These are phyloP conservation scores for Drosophila neutralis DNA, from an alignment of 2,888 invertebrate genomes.

Conservation along the genomic window DNA sequence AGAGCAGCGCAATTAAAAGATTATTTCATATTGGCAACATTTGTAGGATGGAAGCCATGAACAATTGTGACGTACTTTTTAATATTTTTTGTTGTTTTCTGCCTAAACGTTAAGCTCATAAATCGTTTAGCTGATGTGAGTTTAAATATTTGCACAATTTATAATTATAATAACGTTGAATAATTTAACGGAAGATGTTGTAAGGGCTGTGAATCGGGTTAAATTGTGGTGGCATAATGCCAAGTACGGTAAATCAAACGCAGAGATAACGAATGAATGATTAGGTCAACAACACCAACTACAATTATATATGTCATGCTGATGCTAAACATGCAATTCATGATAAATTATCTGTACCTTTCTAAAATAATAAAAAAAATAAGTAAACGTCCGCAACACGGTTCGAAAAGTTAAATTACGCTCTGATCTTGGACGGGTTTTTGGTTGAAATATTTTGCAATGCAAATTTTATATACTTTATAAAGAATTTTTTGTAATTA, in stretches of 20 bases:
- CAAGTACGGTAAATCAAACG: conserved; percentile 44
- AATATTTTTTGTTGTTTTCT: conserved; percentile 7
- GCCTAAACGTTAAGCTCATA: conserved; percentile 11
- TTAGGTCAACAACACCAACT: conserved; percentile 27
- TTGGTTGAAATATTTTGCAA: neutral
- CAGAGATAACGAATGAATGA: conserved; percentile 43
- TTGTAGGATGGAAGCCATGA: conserved; percentile 10
- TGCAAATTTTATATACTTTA: neutral
- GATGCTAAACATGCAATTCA: conserved; percentile 23
- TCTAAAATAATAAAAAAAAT: conserved; percentile 28
- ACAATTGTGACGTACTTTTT: conserved; percentile 38
- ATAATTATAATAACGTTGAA: conserved; percentile 48
- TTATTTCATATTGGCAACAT: conserved; percentile 58
- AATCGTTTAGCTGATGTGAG: conserved; percentile 35
- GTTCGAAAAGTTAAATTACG: conserved; percentile 9
- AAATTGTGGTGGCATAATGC: conserved; percentile 18
- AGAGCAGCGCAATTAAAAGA: conserved; percentile 41
- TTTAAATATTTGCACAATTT: conserved; percentile 53
- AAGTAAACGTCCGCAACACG: conserved; percentile 1
- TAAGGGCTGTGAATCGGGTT: conserved; percentile 56
- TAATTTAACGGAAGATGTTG: conserved; percentile 48
- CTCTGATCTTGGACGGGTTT: conserved; percentile 12
- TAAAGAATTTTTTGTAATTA: neutral
- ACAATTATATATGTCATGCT: conserved; percentile 13
- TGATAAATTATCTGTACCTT: conserved; percentile 27